phyloP scores from a whole-genome alignment of 2,888 invertebrate genomes.

The Sturmia bella region DNA sequence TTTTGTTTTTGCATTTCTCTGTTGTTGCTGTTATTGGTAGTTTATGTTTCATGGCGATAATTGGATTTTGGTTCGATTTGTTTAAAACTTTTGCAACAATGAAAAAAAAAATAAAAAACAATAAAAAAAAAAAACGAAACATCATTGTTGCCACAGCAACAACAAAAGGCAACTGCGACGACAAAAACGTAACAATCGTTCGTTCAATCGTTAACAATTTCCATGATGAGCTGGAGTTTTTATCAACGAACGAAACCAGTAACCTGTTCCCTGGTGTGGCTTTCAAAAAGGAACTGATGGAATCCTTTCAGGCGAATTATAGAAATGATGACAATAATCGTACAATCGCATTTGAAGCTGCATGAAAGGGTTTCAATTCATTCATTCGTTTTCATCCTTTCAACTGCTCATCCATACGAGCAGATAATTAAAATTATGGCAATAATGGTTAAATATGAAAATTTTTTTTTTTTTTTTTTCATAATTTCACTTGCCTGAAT shows the following conservation, averaged over 20 bases:
- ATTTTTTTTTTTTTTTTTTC: background rate
- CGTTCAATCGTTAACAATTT: conserved; percentile 65
- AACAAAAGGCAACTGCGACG: background rate
- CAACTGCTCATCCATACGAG: conserved; percentile 24
- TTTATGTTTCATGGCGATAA: conserved; percentile 66
- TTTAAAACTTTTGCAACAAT: conserved; percentile 56
- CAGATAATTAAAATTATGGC: conserved; percentile 39
- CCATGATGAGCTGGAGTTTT: conserved; percentile 62
- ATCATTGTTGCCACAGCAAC: conserved; percentile 22
- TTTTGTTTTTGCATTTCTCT: conserved; percentile 3
- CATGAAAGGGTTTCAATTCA: conserved; percentile 32
- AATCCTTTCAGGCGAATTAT: conserved; percentile 62
- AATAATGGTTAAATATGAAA: conserved; percentile 8
- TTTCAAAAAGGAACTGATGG: conserved; percentile 28
- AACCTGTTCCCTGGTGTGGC: conserved; percentile 34
- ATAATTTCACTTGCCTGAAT: background rate
- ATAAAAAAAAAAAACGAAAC: conserved; percentile 13
- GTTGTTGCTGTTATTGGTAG: conserved; percentile 38
- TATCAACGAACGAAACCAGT: conserved; percentile 52
- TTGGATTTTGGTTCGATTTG: conserved; percentile 70
- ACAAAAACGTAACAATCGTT: conserved; percentile 44
- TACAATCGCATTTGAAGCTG: conserved; percentile 45
- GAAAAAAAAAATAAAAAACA: conserved; percentile 27
- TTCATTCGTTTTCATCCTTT: conserved; percentile 11
- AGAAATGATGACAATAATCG: conserved; percentile 48